Conservation (phyloP, 2,113 vertebrate species). For the Mesembrinibis cayennensis region DNA sequence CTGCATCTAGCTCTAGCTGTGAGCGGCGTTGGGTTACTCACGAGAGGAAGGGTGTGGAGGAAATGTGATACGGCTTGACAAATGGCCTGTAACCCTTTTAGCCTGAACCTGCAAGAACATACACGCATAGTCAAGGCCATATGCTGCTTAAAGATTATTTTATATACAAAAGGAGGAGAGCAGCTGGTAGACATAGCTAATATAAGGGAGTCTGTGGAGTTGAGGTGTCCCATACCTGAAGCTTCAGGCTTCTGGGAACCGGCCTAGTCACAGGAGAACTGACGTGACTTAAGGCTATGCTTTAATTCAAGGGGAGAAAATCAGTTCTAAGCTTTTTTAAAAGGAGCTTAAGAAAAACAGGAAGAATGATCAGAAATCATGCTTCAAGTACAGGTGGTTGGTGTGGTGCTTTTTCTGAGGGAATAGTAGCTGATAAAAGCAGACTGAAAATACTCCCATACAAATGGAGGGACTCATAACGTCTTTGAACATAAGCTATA, state of each 20-base stretch:
- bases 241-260: background rate
- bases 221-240: background rate
- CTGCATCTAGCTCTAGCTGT: background rate
- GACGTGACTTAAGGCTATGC: background rate
- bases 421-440: background rate
- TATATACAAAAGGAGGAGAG: constrained; percentile 29
- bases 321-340: background rate
- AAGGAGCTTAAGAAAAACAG: background rate
- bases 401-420: background rate
- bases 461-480: background rate
- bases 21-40: constrained; percentile 33
- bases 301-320: background rate
- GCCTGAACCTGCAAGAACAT: constrained; percentile 39
- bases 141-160: constrained; percentile 56
- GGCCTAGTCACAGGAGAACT: background rate
- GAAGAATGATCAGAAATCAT: background rate
- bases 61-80: constrained; percentile 70
- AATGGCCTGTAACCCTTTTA: constrained; percentile 62
- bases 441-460: background rate
- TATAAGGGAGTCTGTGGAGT: background rate
- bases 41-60: constrained; percentile 72
- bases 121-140: constrained; percentile 44
- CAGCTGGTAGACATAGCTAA: constrained; percentile 24
- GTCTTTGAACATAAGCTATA: background rate
- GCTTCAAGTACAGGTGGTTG: background rate